Percentiles rank a stretch among this genome's conserved stretches.
These are phyloP conservation scores for Acrobasis suavella DNA, from an alignment of 2,888 invertebrate genomes.

Conservation along the genomic window DNA sequence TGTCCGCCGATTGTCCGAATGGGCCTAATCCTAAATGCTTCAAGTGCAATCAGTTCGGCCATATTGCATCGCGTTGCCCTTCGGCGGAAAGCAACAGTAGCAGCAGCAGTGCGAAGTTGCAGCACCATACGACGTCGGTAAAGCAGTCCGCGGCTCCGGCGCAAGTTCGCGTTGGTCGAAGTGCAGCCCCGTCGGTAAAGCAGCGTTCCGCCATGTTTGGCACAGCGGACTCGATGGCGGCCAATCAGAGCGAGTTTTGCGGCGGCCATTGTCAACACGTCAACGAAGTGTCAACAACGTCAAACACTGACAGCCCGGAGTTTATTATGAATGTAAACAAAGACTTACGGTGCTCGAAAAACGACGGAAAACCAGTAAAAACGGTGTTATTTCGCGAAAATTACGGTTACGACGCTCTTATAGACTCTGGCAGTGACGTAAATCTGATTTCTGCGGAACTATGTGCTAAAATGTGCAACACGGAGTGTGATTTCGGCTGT, in stretches of 20 bases:
- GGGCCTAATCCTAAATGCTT: constrained; percentile 32
- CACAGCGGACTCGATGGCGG: neutral
- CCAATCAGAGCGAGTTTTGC: neutral
- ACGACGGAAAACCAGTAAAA: neutral
- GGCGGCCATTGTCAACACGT: constrained; percentile 1
- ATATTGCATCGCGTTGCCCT: constrained; percentile 21
- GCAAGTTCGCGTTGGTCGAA: neutral
- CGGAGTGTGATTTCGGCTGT: neutral
- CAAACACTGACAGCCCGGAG: neutral
- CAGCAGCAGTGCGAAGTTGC: neutral
- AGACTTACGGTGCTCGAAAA: neutral
- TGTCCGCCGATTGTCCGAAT: no score
- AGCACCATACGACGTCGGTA: neutral
- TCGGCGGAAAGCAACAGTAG: neutral
- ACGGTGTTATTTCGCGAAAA: neutral
- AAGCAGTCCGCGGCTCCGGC: neutral
- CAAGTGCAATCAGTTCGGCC: constrained; percentile 30
- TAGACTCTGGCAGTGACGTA: constrained; percentile 19
- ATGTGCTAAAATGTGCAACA: neutral
- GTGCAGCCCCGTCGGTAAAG: neutral
- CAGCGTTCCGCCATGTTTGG: neutral
- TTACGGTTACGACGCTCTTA: neutral
- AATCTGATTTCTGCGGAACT: neutral
- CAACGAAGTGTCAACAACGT: constrained; percentile 3
- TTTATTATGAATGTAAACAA: constrained; percentile 1